Evolutionary conservation across 2,888 invertebrate species (phyloP), one percentile per base, ranked within the genome.

Genomic region (Melieria omissa): DNA sequence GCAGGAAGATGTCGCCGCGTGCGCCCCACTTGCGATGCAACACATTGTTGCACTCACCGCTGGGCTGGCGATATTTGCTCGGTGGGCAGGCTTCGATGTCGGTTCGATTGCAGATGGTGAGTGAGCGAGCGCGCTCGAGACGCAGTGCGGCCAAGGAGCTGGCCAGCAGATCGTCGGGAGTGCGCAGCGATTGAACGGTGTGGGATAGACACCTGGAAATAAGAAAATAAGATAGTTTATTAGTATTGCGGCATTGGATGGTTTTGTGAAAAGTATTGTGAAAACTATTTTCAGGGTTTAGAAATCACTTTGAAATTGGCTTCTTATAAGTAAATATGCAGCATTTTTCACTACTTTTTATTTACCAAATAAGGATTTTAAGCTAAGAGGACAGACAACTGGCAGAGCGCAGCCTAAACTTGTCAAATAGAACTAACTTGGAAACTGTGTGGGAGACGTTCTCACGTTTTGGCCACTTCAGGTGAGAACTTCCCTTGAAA

Each of bases 41-140:
- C 3, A 96, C 92, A 83, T 97, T 97, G 87, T 97, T 97, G 88
- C 97, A 97, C 81, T 93, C 92, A 0, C 95, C 96, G 61, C 93
- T 93, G 0, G 93, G 90, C 73, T 92, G 91, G 67, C 96, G 89
- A 87, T 92, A 96, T 86, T 94, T 95, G 88, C 92, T 93, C 3
- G 94, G 94, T 9, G 94, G 94, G 81, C 95, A 95, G 54, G 84
- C 81, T 71, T 86, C 83, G 14, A 60, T 74, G 0, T 74, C 73
- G n/a, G 74, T 70, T 54, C 72, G 74, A 60, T 71, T 76, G 61
- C 86, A 85, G 1, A 77, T 74, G 6, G 77, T 79, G 41, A 81
- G 73, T 1, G 83, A 77, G 54, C 81, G 83, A 5, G 81, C 78
- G 8, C 80, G 78, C 58, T 86, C 86, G 58, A 81, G 78, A 55